Conservation (phyloP, 2,797 vertebrate species). For the Paguma larvata region DNA sequence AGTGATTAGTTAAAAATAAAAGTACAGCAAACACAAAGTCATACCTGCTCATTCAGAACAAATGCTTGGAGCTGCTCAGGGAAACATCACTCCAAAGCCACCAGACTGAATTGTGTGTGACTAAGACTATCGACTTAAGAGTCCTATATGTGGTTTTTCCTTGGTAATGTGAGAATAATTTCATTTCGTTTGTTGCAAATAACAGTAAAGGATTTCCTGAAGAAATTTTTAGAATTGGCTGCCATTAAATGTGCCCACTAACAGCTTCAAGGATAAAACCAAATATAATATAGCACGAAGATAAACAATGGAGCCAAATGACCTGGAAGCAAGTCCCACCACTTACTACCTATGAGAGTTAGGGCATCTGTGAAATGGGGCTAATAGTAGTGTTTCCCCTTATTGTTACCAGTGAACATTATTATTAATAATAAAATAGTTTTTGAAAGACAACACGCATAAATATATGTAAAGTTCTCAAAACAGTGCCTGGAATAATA, state of each 20-base stretch:
- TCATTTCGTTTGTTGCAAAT: not conserved
- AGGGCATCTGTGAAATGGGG: not conserved
- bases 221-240: not conserved
- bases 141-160: not conserved
- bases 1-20: not conserved
- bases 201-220: not conserved
- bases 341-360: not conserved
- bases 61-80: not conserved
- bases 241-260: not conserved
- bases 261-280: not conserved
- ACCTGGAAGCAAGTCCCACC: not conserved
- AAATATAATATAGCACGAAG: not conserved
- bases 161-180: not conserved
- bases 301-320: not conserved
- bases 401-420: not conserved
- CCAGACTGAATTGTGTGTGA: not conserved
- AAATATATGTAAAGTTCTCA: not conserved
- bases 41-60: not conserved
- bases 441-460: not conserved
- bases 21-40: not conserved
- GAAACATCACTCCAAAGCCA: not conserved
- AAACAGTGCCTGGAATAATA: not conserved
- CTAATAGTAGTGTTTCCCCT: not conserved
- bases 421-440: not conserved
- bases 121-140: not conserved